Conservation (phyloP, 2,797 vertebrate species). For the Stomatorhinus walkeri region DNA sequence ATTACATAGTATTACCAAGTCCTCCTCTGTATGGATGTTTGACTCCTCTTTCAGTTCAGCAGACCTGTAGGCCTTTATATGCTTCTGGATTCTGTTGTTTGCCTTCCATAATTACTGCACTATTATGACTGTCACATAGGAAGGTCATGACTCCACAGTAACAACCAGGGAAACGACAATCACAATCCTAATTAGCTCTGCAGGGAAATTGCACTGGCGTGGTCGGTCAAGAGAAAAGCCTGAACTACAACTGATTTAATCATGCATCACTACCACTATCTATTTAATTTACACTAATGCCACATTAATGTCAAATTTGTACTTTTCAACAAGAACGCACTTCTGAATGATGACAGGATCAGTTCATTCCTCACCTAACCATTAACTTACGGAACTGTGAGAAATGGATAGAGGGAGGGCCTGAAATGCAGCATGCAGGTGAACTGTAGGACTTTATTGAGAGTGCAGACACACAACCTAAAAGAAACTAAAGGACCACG, state of each 20-base stretch:
- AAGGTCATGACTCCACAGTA: too few relatives aligned
- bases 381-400: not conserved
- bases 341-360: not conserved
- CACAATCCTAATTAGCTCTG: not conserved
- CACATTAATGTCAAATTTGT: not conserved
- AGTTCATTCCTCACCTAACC: not conserved
- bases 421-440: too few relatives aligned
- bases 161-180: not conserved
- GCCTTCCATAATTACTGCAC: too few relatives aligned
- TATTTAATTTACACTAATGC: not conserved
- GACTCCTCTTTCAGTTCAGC: not conserved
- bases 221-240: not conserved
- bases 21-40: too few relatives aligned
- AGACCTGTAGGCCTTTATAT: not conserved
- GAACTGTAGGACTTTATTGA: not conserved
- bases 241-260: not conserved
- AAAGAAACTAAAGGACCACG: not conserved
- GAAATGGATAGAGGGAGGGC: too few relatives aligned
- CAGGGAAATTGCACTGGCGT: not conserved
- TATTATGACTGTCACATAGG: too few relatives aligned
- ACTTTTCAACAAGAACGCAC: not conserved
- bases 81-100: too few relatives aligned
- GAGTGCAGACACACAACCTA: not conserved
- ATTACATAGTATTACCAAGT: too few relatives aligned
- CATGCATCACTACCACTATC: not conserved